Evolutionary conservation across 1,140 invertebrate genomes (phyloP).

Genomic region (Nebria ingens): DNA sequence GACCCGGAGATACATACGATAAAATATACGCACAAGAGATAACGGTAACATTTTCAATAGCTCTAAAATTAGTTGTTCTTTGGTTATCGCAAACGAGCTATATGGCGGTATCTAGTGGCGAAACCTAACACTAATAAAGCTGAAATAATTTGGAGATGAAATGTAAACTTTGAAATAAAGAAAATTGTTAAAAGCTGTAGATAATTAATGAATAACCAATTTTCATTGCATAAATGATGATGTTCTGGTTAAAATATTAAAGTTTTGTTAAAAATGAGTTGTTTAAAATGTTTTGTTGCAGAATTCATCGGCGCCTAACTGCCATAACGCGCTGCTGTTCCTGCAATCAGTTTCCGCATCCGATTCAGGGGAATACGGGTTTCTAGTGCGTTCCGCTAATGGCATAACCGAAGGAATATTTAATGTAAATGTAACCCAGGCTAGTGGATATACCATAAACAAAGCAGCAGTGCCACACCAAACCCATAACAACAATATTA

Average conservation of each 20-base stretch:
- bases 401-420: conserved; percentile 42
- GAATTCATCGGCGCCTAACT: conserved; percentile 36
- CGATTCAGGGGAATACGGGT: conserved; percentile 42
- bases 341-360: conserved; percentile 35
- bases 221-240: too few relatives aligned
- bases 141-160: too few relatives aligned
- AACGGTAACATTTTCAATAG: conserved; percentile 24
- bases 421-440: conserved; percentile 43
- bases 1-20: conserved; percentile 29
- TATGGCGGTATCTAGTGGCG: too few relatives aligned
- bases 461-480: neutral
- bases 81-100: too few relatives aligned
- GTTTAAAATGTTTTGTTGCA: too few relatives aligned
- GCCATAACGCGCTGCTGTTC: conserved; percentile 40
- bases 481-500: neutral
- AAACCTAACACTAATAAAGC: too few relatives aligned
- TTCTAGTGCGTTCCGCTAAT: conserved; percentile 40
- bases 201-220: too few relatives aligned
- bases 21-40: conserved; percentile 31
- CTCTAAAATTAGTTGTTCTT: too few relatives aligned
- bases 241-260: too few relatives aligned
- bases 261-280: too few relatives aligned
- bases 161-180: too few relatives aligned
- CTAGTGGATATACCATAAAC: conserved; percentile 27
- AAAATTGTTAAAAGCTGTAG: too few relatives aligned